These are phyloP conservation scores for Tylochromis polylepis DNA, from an alignment of 2,113 vertebrate species.

Conservation along the genomic window DNA sequence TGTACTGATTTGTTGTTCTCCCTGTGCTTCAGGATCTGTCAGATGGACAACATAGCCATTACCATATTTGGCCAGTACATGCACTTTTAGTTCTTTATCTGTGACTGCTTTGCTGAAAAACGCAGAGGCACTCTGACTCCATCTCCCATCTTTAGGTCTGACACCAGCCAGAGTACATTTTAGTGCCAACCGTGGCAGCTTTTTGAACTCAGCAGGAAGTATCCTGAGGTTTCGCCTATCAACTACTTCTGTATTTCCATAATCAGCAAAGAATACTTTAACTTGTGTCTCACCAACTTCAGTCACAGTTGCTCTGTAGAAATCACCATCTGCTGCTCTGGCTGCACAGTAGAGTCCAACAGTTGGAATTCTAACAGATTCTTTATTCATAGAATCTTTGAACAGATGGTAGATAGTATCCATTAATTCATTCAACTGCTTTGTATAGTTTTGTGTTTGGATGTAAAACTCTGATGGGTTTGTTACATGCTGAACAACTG, in stretches of 20 bases:
- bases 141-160: slow-evolving; percentile 65
- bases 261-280: slow-evolving; percentile 82
- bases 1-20: slow-evolving; percentile 76
- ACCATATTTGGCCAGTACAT: slow-evolving; percentile 63
- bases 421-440: slow-evolving; percentile 75
- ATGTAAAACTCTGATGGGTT: slow-evolving; percentile 87
- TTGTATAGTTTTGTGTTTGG: slow-evolving; percentile 68
- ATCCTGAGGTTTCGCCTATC: slow-evolving; percentile 62
- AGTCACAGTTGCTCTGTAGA: slow-evolving; percentile 78
- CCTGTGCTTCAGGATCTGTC: slow-evolving; percentile 68
- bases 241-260: slow-evolving; percentile 76
- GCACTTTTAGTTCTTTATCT: slow-evolving; percentile 76
- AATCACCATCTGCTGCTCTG: slow-evolving; percentile 75
- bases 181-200: slow-evolving; percentile 77
- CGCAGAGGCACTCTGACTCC: slow-evolving; percentile 76
- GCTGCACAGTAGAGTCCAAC: slow-evolving; percentile 81
- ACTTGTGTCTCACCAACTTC: slow-evolving; percentile 56
- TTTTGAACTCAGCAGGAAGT: slow-evolving; percentile 75
- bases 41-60: slow-evolving; percentile 76
- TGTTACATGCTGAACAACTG: slow-evolving; percentile 71
- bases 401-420: slow-evolving; percentile 76
- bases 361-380: slow-evolving; percentile 60
- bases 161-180: slow-evolving; percentile 79
- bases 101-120: slow-evolving; percentile 79
- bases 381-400: slow-evolving; percentile 50